Evolutionary conservation across 1,140 invertebrate species (phyloP).

Genomic region (Metopolophium dirhodum): DNA sequence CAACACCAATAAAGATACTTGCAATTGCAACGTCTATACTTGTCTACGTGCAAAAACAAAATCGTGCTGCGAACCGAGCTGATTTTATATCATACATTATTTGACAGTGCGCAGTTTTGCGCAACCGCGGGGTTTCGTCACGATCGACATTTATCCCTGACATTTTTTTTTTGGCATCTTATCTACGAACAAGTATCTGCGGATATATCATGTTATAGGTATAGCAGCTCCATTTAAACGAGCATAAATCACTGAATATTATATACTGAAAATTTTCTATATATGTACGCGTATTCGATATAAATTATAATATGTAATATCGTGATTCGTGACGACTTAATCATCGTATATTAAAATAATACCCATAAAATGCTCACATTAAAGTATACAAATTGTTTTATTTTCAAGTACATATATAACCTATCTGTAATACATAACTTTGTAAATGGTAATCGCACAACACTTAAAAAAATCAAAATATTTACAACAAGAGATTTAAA

Average conservation of each 20-base stretch:
- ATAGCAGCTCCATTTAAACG: background rate
- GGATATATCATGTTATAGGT: background rate
- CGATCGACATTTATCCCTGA: slow-evolving; percentile 26
- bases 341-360: background rate
- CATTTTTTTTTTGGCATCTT: slow-evolving; percentile 20
- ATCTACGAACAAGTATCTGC: background rate
- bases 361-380: background rate
- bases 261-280: background rate
- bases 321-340: background rate
- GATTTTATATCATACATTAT: background rate
- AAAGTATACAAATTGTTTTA: background rate
- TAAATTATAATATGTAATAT: background rate
- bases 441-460: background rate
- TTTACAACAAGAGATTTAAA: background rate
- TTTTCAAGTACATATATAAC: background rate
- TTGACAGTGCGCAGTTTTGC: background rate
- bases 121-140: slow-evolving; percentile 22
- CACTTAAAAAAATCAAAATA: background rate
- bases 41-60: slow-evolving; percentile 14
- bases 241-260: background rate
- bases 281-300: background rate
- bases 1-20: background rate
- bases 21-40: background rate
- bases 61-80: background rate
- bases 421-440: background rate